Base-by-base conservation (phyloP, 92 coral and sea anemone species). In the Hydrozoanthus gracilis region DNA sequence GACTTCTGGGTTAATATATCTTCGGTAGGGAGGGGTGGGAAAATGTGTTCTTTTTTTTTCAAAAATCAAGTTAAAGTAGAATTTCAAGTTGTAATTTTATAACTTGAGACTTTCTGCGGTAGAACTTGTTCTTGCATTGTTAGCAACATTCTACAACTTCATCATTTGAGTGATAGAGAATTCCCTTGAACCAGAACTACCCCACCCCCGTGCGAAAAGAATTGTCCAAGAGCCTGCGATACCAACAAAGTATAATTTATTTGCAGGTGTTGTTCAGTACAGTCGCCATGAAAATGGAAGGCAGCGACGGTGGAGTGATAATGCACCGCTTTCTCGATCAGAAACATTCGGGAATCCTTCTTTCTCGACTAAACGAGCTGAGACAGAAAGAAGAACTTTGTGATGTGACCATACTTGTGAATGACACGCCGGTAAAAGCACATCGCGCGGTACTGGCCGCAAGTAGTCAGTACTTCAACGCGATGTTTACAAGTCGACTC, bases 381-480 rank as follows among this genome's bases (percentile, higher is more conserved):
- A 92, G 89, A 44, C 88, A 92, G 82, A 92, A 89, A 39, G 96
- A 94, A n/a, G 98, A 97, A 68, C 93, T 97, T 8, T 97, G 99
- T 65, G 99, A 97, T 89, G 92, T 97, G 20, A 89, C 98, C 8
- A 87, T 97, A 50, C 68, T 87, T 20, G 99, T 92, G 17, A 93
- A 93, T 54, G 91, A 92, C 20, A 86, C 88, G 27, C 90, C 92
- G 13, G 86, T 97, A 74, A 90, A 88, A 44, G 99, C 91, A 0
- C 99, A 97, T 77, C 89, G 96, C 48, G 97, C 95, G 3, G 98
- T 97, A n/a, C 65, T 97, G 39, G 99, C 95, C 3, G 96, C 99
- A 4, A 88, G 97, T 3, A 97, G 99, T 78, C 93, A 89, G 58
- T 97, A 97, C 45, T 97, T 97, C 83, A 95, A 92, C 86, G 99